A percentile compares a stretch with the other conserved stretches of the same genome.
These are phyloP conservation scores for Casuarius casuarius DNA, from an alignment of 2,113 vertebrate species.

Conservation along the genomic window DNA sequence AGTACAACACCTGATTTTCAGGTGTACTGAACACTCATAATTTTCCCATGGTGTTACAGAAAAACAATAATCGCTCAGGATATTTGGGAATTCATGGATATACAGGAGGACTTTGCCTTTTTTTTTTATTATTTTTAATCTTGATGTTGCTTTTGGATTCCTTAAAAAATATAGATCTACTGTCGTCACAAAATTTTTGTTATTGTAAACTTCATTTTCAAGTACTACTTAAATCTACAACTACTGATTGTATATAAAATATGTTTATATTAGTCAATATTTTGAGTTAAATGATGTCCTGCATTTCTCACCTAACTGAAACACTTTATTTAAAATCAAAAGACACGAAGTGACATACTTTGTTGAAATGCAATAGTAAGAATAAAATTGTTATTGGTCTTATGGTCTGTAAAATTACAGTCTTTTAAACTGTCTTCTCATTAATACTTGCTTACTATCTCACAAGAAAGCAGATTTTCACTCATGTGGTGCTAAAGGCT, in stretches of 20 bases:
- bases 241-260: neutral
- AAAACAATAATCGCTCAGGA: neutral
- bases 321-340: neutral
- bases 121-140: neutral
- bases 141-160: neutral
- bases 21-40: neutral
- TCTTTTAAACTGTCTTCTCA: neutral
- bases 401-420: neutral
- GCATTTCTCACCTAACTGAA: neutral
- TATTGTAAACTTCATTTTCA: neutral
- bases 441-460: neutral
- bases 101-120: neutral
- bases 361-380: neutral
- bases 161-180: neutral
- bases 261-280: neutral
- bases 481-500: neutral
- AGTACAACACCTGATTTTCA: neutral
- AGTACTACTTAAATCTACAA: neutral
- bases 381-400: neutral
- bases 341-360: neutral
- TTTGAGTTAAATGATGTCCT: neutral
- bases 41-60: neutral
- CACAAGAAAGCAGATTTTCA: neutral
- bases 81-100: neutral
- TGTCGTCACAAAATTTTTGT: neutral